These are phyloP conservation scores for Eupithecia insigniata DNA, from an alignment of 2,888 invertebrate species.

Conservation along the genomic window DNA sequence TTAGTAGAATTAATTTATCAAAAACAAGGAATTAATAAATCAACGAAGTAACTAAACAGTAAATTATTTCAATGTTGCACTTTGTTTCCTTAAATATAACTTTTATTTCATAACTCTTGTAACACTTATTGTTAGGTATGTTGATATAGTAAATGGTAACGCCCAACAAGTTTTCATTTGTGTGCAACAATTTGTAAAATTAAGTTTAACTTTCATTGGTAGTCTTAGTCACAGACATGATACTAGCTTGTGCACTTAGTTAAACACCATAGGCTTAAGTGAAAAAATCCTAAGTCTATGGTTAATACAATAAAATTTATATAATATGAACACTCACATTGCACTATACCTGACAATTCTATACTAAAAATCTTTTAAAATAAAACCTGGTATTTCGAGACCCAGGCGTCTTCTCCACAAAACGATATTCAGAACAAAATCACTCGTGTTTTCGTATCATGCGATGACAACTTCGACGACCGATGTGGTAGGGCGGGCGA, in stretches of 20 bases:
- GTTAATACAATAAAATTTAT: no score
- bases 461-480: no score
- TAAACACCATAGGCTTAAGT: no score
- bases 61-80: conserved; percentile 2
- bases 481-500: no score
- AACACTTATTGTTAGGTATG: no score
- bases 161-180: neutral
- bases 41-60: neutral
- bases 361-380: neutral
- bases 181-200: neutral
- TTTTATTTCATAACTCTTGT: neutral
- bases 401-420: no score
- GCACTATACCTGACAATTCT: neutral
- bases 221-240: no score
- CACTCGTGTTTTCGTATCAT: no score
- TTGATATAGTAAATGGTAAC: neutral
- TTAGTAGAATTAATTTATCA: conserved; percentile 6
- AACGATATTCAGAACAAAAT: no score
- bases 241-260: no score
- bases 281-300: no score
- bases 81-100: conserved; percentile 10
- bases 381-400: neutral
- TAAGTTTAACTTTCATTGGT: neutral
- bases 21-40: neutral
- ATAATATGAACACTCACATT: neutral